A percentile compares a stretch with the other conserved stretches of the same genome.
phyloP scores from a whole-genome alignment of 1,140 invertebrate genomes.

The Branchinecta lindahli region DNA sequence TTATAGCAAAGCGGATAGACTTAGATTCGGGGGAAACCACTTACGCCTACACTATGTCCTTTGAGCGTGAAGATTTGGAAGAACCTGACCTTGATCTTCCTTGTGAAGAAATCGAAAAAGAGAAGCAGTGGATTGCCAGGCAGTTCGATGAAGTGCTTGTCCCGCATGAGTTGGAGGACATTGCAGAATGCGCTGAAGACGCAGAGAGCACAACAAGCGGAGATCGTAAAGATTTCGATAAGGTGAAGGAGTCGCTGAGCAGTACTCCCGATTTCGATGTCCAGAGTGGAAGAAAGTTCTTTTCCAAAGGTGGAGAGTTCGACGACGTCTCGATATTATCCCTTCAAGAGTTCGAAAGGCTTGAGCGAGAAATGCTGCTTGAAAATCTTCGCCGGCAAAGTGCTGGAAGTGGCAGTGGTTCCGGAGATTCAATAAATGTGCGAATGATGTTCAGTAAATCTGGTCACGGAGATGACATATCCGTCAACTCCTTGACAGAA shows the following conservation, averaged over 20 bases:
- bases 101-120: constrained; percentile 44
- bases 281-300: constrained; percentile 56
- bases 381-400: constrained; percentile 23
- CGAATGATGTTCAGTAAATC: constrained; percentile 43
- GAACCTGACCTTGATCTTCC: constrained; percentile 19
- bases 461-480: constrained; percentile 70
- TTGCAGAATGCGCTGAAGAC: constrained; percentile 49
- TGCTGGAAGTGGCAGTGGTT: constrained; percentile 24
- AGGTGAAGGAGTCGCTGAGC: constrained; percentile 59
- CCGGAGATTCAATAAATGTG: constrained; percentile 35
- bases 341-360: constrained; percentile 79
- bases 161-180: constrained; percentile 56
- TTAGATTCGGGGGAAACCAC: not conserved
- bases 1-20: constrained; percentile 20
- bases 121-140: constrained; percentile 75
- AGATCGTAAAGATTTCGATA: constrained; percentile 58
- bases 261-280: constrained; percentile 73
- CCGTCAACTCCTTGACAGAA: constrained; percentile 79
- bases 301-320: constrained; percentile 59
- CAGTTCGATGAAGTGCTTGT: constrained; percentile 50
- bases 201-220: constrained; percentile 62
- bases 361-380: constrained; percentile 60
- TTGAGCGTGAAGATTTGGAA: constrained; percentile 24
- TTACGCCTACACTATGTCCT: constrained; percentile 23
- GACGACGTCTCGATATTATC: constrained; percentile 82